Evolutionary conservation across 2,888 invertebrate species (phyloP).

Genomic region (Panzeria rudis): DNA sequence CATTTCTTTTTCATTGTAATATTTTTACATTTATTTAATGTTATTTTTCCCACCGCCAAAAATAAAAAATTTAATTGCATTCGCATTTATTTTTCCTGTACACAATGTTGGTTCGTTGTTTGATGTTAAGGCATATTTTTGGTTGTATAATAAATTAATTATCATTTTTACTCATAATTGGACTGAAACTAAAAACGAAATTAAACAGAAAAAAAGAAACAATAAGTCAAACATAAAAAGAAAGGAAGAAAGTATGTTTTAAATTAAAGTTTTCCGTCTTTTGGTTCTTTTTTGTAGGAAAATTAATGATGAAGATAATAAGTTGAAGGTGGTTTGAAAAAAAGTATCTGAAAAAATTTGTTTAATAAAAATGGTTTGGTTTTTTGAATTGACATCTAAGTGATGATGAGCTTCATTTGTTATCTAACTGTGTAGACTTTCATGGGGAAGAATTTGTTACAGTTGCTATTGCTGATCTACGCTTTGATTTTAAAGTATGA

Average conservation of each 20-base stretch:
- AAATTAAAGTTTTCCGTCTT: slow-evolving; percentile 60
- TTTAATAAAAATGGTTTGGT: slow-evolving; percentile 20
- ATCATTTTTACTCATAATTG: slow-evolving; percentile 67
- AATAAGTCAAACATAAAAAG: slow-evolving; percentile 17
- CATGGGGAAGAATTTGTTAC: neutral
- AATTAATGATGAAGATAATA: slow-evolving; percentile 28
- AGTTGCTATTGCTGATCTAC: neutral
- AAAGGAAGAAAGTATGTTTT: slow-evolving; percentile 61
- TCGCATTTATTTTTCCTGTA: slow-evolving; percentile 70
- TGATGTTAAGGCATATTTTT: slow-evolving; percentile 45
- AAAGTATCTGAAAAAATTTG: neutral
- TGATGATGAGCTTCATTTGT: slow-evolving; percentile 60
- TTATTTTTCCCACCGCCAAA: slow-evolving; percentile 43
- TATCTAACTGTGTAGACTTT: slow-evolving; percentile 30
- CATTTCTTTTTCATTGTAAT: slow-evolving; percentile 50
- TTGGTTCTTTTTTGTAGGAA: slow-evolving; percentile 8
- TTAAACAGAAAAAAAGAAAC: neutral
- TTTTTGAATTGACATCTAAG: slow-evolving; percentile 46
- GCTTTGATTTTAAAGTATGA: neutral
- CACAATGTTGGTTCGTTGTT: slow-evolving; percentile 27
- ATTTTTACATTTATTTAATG: slow-evolving; percentile 5
- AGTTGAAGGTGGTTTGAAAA: slow-evolving; percentile 24
- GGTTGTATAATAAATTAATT: slow-evolving; percentile 74
- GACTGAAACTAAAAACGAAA: slow-evolving; percentile 46
- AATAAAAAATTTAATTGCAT: slow-evolving; percentile 62